Evolutionary conservation across 2,113 vertebrate genomes (phyloP), one percentile per base, ranked within the genome.

Genomic region (Chamaetylas fuelleborni): DNA sequence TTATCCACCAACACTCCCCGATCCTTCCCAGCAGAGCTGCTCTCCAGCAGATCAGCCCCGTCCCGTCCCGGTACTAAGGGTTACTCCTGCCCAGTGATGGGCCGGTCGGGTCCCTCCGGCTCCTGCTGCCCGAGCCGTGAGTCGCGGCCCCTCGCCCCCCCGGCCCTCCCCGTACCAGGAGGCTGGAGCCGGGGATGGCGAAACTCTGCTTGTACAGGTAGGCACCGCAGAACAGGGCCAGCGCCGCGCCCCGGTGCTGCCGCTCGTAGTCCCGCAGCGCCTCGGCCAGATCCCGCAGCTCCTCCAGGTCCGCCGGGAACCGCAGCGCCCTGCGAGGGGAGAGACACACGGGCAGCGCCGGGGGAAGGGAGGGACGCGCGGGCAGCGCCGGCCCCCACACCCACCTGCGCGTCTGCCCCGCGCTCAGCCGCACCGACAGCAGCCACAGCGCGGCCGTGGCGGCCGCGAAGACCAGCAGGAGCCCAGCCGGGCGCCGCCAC

Each of bases 191-290:
- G 5, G 99, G 99, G 71, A 99, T 99, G 92, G 99, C 99, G 88
- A 99, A 99, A 76, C 98, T 98, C 98, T 99, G 99, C 95, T 99
- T 99, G 98, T 99, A 99, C 86, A 99, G 98, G 96, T 99, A 99
- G 6, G 99, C 99, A 15, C 98, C 99, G 51, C 98, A 99, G 98
- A 99, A 99, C 33, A 99, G 98, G 12, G 99, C 97, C 93, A 99
- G 96, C 51, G 99, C 98, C 19, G 99, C 99, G 83, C 97, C 97
- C 13, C 98, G 98, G 97, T 99, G 99, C 91, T 99, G 98, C 3
- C 96, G 98, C 97, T 99, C 98, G 93, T 99, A 99, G 64, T 98
- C 98, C 85, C 97, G 98, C 92, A 99, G 97, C 54, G 99, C 98
- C 76, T 98, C 98, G 0, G 99, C 98, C 96, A 99, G 96, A 89